Percentiles rank a stretch among this genome's conserved stretches.
These are phyloP conservation scores for Leguminivora glycinivorella DNA, from an alignment of 1,140 invertebrate species.

Conservation along the genomic window DNA sequence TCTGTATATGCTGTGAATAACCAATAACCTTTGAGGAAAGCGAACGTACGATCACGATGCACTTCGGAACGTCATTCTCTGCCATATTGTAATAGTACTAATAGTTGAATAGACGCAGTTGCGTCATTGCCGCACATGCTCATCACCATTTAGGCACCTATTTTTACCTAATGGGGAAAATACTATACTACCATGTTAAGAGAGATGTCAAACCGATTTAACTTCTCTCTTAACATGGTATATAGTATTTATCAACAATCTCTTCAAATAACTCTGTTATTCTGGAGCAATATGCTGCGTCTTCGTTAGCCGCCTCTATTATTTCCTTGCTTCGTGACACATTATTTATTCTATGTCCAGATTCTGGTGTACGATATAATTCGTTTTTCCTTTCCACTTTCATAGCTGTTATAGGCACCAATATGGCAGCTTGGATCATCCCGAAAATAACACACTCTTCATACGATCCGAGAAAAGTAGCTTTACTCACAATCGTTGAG, in stretches of 20 bases:
- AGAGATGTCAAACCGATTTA: no score
- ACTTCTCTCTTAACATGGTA: no score
- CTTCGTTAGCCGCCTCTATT: slow-evolving; percentile 62
- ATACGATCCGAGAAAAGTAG: slow-evolving; percentile 55
- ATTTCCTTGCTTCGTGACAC: slow-evolving; percentile 72
- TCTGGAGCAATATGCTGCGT: slow-evolving; percentile 60
- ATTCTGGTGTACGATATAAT: slow-evolving; percentile 42
- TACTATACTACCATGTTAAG: no score
- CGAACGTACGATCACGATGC: no score
- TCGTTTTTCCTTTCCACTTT: slow-evolving; percentile 52
- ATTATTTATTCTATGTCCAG: slow-evolving; percentile 31
- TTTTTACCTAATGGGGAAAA: no score
- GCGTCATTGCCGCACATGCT: no score
- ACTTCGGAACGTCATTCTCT: no score
- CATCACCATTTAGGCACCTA: no score
- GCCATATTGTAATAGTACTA: no score
- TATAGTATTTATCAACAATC: slow-evolving; percentile 69
- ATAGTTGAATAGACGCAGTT: no score
- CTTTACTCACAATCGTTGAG: slow-evolving; percentile 51
- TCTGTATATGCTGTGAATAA: no score
- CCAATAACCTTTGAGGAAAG: no score
- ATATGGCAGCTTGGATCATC: slow-evolving; percentile 75
- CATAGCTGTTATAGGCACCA: slow-evolving; percentile 72
- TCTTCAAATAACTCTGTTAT: slow-evolving; percentile 74
- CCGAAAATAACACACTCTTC: slow-evolving; percentile 71